Base-by-base conservation (phyloP, 92 coral and sea anemone species). In the Galaxea fascicularis region DNA sequence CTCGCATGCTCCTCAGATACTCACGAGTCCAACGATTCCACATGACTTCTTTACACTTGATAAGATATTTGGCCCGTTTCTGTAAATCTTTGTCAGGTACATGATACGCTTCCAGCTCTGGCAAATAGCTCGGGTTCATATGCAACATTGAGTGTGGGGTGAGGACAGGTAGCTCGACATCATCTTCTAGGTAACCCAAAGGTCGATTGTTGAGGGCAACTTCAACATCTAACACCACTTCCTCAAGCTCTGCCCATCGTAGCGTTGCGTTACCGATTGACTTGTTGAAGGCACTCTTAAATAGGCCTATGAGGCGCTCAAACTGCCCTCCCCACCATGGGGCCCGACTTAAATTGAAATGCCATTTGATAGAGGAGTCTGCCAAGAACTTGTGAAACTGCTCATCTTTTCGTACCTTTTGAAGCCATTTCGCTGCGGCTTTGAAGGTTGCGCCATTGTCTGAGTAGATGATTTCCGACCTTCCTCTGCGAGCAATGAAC, bases 171-270 rank as follows among this genome's bases (percentile, higher is more conserved):
- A n/a, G n/a, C n/a, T n/a, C 51, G 51, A 45, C 11, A 11, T 11
- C 72, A 22, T 65, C 71, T 29, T 29, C 45, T 65, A n/a, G n/a
- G n/a, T n/a, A n/a, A n/a, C n/a, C n/a, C n/a, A n/a, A 31, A 66
- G 72, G 72, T 28, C 72, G 44, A 31, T 66, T 66, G 72, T 29
- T 66, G 45, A 66, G 47, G 72, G 72, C 41, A 65, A n/a, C n/a
- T n/a, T n/a, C n/a, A n/a, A n/a, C n/a, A n/a, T n/a, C n/a, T n/a
- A n/a, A n/a, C n/a, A n/a, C n/a, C n/a, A n/a, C n/a, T n/a, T n/a
- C n/a, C n/a, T n/a, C n/a, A n/a, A n/a, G n/a, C n/a, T n/a, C n/a
- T n/a, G n/a, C n/a, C n/a, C n/a, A n/a, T n/a, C n/a, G n/a, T n/a
- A n/a, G n/a, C n/a, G n/a, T n/a, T n/a, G n/a, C n/a, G n/a, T n/a